Conservation (phyloP, 2,113 vertebrate species). For the Callionymus lyra region DNA sequence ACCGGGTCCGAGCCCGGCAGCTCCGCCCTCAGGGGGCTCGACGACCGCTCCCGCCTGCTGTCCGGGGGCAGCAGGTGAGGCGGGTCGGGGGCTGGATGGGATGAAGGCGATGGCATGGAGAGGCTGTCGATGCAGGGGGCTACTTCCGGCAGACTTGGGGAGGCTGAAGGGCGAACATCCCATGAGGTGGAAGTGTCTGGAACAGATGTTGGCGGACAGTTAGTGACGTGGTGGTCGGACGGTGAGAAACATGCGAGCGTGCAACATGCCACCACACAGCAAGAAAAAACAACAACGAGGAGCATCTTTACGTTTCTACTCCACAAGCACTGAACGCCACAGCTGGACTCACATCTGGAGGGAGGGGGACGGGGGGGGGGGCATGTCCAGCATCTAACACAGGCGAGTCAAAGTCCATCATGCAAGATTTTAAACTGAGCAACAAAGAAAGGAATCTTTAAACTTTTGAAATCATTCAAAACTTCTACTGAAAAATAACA, state of each 20-base stretch:
- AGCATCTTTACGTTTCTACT: slow-evolving; percentile 2
- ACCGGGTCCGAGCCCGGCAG: slow-evolving; percentile 67
- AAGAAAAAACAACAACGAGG: slow-evolving; percentile 12
- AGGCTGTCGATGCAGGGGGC: slow-evolving; percentile 77
- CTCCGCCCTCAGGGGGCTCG: slow-evolving; percentile 76
- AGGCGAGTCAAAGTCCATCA: too few relatives aligned
- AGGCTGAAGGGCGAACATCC: slow-evolving; percentile 87
- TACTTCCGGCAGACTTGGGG: slow-evolving; percentile 96
- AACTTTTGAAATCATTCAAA: too few relatives aligned
- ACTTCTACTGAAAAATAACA: too few relatives aligned
- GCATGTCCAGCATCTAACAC: too few relatives aligned
- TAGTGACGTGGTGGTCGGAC: too few relatives aligned
- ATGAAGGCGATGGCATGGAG: slow-evolving; percentile 84
- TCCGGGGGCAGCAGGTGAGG: slow-evolving; percentile 81
- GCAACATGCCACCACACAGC: slow-evolving; percentile 27
- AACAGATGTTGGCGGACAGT: too few relatives aligned
- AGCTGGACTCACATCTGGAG: too few relatives aligned
- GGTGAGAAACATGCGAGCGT: neutral
- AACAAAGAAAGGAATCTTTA: too few relatives aligned
- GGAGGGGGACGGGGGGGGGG: too few relatives aligned
- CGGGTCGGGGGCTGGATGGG: slow-evolving; percentile 84
- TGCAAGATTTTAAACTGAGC: too few relatives aligned
- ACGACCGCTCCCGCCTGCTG: slow-evolving; percentile 72
- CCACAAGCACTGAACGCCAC: slow-evolving; percentile 38
- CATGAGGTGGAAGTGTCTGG: slow-evolving; percentile 89